Conservation (phyloP, 2,113 vertebrate genomes). For the Philantomba maxwellii region DNA sequence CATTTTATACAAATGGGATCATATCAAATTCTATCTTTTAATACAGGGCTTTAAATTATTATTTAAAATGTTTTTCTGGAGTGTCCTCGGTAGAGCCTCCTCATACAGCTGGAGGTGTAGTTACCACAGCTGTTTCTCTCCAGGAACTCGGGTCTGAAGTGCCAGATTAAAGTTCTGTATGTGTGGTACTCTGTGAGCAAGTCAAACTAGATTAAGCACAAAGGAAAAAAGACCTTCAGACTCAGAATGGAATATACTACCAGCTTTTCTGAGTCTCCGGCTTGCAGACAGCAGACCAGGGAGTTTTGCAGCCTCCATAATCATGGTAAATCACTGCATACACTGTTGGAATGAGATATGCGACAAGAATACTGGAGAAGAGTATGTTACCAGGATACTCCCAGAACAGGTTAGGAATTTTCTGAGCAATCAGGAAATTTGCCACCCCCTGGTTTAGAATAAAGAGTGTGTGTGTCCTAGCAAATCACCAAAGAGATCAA, state of each 20-base stretch:
- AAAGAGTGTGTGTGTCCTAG: neutral
- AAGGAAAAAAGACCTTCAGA: neutral
- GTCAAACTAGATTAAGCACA: neutral
- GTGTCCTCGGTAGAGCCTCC: accelerated
- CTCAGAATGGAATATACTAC: neutral
- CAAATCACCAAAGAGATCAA: neutral
- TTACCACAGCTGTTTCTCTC: neutral
- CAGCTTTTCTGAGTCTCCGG: neutral
- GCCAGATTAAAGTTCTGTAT: neutral
- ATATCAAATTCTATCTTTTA: neutral
- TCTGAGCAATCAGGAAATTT: neutral
- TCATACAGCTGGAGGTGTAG: neutral
- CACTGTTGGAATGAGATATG: neutral
- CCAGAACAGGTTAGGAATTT: neutral
- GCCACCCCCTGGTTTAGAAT: neutral
- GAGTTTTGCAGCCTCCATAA: neutral
- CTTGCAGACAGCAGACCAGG: neutral
- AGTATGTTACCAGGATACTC: neutral
- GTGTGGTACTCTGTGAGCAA: neutral
- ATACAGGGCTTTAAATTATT: neutral
- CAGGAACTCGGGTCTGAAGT: neutral
- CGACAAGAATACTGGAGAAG: neutral
- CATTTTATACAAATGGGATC: neutral
- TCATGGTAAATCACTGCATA: neutral
- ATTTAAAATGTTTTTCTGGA: neutral